Base-by-base conservation (phyloP, 2,888 invertebrate genomes). In the Apamea epomidion region DNA sequence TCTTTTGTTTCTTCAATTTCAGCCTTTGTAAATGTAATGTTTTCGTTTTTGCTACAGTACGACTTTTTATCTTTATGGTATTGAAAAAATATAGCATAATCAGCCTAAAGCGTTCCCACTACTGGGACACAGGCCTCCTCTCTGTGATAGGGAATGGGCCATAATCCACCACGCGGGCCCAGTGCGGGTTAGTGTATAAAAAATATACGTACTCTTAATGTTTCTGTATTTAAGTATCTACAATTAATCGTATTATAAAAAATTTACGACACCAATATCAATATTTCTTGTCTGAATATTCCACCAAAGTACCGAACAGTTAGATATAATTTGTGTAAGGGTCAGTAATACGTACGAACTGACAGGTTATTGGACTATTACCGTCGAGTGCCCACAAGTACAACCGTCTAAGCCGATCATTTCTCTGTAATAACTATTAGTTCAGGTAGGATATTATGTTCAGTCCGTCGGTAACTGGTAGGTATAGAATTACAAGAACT, bases 321-420 rank as follows among this genome's bases (percentile, higher is more conserved):
- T 58, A n/a, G 7, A 72, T 62, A 62, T 54, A 64, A 74, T 81
- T 71, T 25, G 21, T 71, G 37, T 67, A 37, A 74, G 70, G 74
- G 86, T 81, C 37, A 48, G 70, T 74, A 83, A 85, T 81, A 81
- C 18, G 70, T 67, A 86, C n/a, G 54, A 62, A 16, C 14, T 37
- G 83, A 65, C 83, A 65, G 29, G 21, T 69, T 75, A 86, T 73
- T 58, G 65, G 25, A 12, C 77, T 14, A 76, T 82, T 76, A 54
- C 18, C 2, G 4, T 69, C 14, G 65, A 83, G 51, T 69, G 6
- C 29, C 54, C 54, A n/a, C 21, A 70, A 73, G 45, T 54, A 65
- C 51, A 37, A 45, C 42, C 48, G 51, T 29, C 0, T 48, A 21
- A 72, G 51, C 37, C 72, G 42, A 86, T 58, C 51, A 65, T 51